A percentile compares a stretch with the other conserved stretches of the same genome.
phyloP scores from a whole-genome alignment of 2,113 vertebrate species.

The Tursiops truncatus region DNA sequence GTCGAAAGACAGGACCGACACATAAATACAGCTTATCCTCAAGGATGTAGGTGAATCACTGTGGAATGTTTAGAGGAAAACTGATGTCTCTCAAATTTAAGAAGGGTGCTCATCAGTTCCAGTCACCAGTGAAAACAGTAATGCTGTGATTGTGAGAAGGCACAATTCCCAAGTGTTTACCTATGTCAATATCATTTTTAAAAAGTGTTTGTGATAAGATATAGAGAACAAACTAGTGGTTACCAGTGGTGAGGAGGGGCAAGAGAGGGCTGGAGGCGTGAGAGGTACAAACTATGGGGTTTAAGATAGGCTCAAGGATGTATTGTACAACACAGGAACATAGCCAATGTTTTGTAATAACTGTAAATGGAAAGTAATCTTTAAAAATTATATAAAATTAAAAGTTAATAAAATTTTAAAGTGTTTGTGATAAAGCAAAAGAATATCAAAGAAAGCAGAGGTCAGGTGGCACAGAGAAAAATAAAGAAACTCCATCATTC shows the following conservation, averaged over 20 bases:
- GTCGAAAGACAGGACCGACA: background rate
- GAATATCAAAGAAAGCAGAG: background rate
- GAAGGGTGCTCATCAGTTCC: background rate
- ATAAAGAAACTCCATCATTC: background rate
- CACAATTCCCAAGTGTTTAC: background rate
- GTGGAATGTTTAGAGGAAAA: background rate
- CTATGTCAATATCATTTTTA: background rate
- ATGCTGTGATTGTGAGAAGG: background rate
- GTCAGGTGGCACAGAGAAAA: background rate
- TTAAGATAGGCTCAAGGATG: background rate
- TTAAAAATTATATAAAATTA: background rate
- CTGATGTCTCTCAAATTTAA: background rate
- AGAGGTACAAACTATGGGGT: background rate
- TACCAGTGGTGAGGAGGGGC: background rate
- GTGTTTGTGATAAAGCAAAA: background rate
- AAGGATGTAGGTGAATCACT: background rate
- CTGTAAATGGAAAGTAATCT: background rate
- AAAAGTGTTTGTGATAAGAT: background rate
- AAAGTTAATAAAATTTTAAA: background rate
- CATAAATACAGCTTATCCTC: background rate
- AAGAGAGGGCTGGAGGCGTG: accelerated
- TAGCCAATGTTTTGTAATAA: background rate
- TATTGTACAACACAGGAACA: accelerated
- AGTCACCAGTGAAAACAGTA: background rate
- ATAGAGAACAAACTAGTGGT: background rate